Evolutionary conservation across 2,888 invertebrate species (phyloP).

Genomic region (Epicampocera succincta): DNA sequence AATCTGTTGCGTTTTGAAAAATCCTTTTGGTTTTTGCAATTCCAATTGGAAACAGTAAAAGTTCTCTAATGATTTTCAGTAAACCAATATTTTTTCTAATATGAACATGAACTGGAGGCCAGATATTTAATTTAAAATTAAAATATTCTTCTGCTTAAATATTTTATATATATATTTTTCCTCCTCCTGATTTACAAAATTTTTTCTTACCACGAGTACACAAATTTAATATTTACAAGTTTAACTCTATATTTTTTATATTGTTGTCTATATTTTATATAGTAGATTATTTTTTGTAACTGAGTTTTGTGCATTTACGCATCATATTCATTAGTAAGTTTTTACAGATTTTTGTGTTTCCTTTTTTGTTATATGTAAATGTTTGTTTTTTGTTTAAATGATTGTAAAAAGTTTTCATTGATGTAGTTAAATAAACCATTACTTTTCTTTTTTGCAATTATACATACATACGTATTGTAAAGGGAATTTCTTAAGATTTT

Average conservation of each 20-base stretch:
- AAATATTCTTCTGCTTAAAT: too few species aligned
- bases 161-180: too few species aligned
- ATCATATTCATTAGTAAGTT: slow-evolving; percentile 50
- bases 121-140: too few species aligned
- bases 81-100: too few species aligned
- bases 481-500: slow-evolving; percentile 47
- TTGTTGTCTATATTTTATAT: not conserved
- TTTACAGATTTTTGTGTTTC: slow-evolving; percentile 43
- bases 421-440: slow-evolving; percentile 54
- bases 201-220: too few species aligned
- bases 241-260: not conserved
- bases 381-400: slow-evolving; percentile 59
- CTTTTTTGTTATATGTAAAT: slow-evolving; percentile 12
- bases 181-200: too few species aligned
- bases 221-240: too few species aligned
- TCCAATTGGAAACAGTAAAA: too few species aligned
- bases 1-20: too few species aligned
- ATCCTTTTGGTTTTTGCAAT: too few species aligned
- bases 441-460: slow-evolving; percentile 23
- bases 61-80: too few species aligned
- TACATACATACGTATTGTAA: slow-evolving; percentile 18
- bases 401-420: slow-evolving; percentile 61
- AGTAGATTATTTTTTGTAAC: not conserved
- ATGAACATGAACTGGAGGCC: too few species aligned
- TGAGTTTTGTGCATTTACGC: slow-evolving; percentile 6